Evolutionary conservation across 2,113 vertebrate species (phyloP).

Genomic region (Syrmaticus mikado): DNA sequence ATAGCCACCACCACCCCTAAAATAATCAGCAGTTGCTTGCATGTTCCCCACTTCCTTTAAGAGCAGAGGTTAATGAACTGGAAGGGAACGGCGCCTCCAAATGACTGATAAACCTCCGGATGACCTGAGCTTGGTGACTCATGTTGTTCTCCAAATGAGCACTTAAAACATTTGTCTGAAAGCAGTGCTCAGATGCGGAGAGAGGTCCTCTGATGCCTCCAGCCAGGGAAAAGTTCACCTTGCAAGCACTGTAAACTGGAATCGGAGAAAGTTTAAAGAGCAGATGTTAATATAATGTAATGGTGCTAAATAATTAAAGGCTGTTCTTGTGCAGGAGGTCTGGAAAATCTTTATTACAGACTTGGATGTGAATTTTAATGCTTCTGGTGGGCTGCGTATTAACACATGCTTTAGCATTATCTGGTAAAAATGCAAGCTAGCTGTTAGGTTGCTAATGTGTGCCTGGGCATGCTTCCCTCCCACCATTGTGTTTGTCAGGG

Average conservation of each 20-base stretch:
- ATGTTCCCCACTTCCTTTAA: not conserved
- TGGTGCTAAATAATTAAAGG: constrained; percentile 33
- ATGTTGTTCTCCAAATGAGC: not conserved
- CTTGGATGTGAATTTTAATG: constrained; percentile 43
- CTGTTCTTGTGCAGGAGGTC: constrained; percentile 12
- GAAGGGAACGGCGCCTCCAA: not conserved
- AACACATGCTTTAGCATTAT: constrained; percentile 8
- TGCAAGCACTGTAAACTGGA: not conserved
- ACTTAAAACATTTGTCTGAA: not conserved
- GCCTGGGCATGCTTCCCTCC: constrained; percentile 35
- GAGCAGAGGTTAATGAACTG: constrained; percentile 25
- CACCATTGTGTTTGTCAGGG: constrained; percentile 26
- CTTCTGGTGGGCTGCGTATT: constrained; percentile 32
- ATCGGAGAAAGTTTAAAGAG: not conserved
- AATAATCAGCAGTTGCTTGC: not conserved
- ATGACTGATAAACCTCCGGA: not conserved
- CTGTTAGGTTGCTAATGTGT: constrained; percentile 34
- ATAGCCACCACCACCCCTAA: not conserved
- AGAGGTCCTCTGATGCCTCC: not conserved
- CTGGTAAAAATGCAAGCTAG: constrained; percentile 32
- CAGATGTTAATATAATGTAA: not conserved
- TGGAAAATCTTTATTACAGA: constrained; percentile 35
- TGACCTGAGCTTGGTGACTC: constrained; percentile 35
- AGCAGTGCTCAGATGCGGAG: not conserved
- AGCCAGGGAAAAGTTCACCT: constrained; percentile 9